Evolutionary conservation across 1,140 invertebrate species (phyloP), one percentile per base, ranked within the genome.

Genomic region (Araneus ventricosus): DNA sequence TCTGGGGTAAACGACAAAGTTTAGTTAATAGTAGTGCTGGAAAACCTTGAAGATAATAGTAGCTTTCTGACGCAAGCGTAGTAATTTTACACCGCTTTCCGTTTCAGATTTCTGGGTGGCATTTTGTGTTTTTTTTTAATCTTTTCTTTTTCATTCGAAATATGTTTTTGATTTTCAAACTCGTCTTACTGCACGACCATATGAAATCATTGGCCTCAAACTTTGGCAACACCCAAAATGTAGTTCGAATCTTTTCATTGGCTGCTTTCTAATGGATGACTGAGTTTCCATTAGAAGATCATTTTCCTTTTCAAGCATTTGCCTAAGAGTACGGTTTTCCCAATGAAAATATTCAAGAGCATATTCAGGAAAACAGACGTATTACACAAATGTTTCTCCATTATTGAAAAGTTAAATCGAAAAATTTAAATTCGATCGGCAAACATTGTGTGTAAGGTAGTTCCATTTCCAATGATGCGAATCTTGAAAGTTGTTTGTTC

Each of bases 51-150:
- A 59, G 79, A 82, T 90, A 90, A 90, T 90, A 63, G 79, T 45
- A 90, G 75, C 89, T 82, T 84, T 90, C 89, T 75, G 57, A 4
- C 37, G 34, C 89, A 82, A 52, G 39, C 89, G 79, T 90, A 90
- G 79, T 90, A 90, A 90, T 90, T 90, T 90, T 59, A 20, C 37
- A 63, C 79, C 45, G 52, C 89, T 90, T 90, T 90, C 79, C 89
- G 89, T 84, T 90, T 90, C 30, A 84, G 79, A 82, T 61, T 82
- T 84, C 89, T 90, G 89, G 89, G 89, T 90, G 89, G 89, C 52
- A 90, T 90, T 79, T 41, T 67, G 10, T n/a, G 34, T n/a, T n/a
- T 39, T 39, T 27, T 88, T 70, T 87, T 87, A 63, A 59, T 59
- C 52, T 30, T 2, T 34, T 20, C 45, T 86, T 52, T 57, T 86